phyloP scores from a whole-genome alignment of 2,888 invertebrate genomes.

The Ligdia adustata region DNA sequence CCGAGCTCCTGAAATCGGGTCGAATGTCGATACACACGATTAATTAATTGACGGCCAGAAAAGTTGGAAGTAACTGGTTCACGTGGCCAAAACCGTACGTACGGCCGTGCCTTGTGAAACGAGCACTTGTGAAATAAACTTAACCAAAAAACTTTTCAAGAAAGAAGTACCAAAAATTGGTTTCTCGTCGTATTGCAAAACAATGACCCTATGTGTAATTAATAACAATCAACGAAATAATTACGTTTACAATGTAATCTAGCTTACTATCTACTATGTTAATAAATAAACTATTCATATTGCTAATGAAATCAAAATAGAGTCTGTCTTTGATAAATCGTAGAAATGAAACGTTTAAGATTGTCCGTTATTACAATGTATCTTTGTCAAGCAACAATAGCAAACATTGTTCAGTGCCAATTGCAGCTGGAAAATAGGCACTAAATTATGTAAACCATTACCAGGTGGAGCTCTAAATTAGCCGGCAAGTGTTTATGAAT shows the following conservation, averaged over 20 bases:
- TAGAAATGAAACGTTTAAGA: slow-evolving; percentile 73
- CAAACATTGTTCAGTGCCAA: slow-evolving; percentile 72
- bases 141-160: neutral
- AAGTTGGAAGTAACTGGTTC: slow-evolving; percentile 75
- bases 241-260: slow-evolving; percentile 23
- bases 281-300: slow-evolving; percentile 29
- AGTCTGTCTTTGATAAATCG: slow-evolving; percentile 66
- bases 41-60: slow-evolving; percentile 81
- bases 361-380: slow-evolving; percentile 70
- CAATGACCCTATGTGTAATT: neutral
- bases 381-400: slow-evolving; percentile 78
- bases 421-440: slow-evolving; percentile 72
- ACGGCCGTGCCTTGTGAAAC: slow-evolving; percentile 65
- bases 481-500: slow-evolving; percentile 71
- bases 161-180: neutral
- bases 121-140: slow-evolving; percentile 22
- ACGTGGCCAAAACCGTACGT: slow-evolving; percentile 62
- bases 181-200: neutral
- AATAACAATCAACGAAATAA: slow-evolving; percentile 9
- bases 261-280: slow-evolving; percentile 5
- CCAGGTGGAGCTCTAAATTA: slow-evolving; percentile 66
- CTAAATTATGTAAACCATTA: slow-evolving; percentile 77
- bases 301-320: slow-evolving; percentile 62
- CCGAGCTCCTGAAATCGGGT: slow-evolving; percentile 83
- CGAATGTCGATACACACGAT: slow-evolving; percentile 83